phyloP scores from a whole-genome alignment of 2,113 vertebrate species.

The Microcebus ravelobensis region DNA sequence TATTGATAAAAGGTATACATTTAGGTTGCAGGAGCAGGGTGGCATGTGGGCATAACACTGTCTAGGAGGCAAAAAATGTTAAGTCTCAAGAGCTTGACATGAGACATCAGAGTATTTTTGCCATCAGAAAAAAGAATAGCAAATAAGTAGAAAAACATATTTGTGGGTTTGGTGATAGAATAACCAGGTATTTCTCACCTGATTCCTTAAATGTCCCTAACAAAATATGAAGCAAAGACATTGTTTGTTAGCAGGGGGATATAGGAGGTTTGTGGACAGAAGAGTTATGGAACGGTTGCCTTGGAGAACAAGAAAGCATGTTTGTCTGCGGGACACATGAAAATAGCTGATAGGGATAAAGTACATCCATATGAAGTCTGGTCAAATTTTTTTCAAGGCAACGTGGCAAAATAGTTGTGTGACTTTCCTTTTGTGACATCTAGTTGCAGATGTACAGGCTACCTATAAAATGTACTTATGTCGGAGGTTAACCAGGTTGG shows the following conservation, averaged over 20 bases:
- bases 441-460: not conserved
- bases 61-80: not conserved
- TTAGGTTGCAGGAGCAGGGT: not conserved
- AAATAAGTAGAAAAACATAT: not conserved
- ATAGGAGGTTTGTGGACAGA: not conserved
- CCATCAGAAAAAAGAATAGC: not conserved
- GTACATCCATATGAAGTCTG: not conserved
- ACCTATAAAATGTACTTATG: not conserved
- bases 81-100: not conserved
- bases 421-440: not conserved
- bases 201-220: not conserved
- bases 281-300: not conserved
- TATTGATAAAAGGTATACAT: not conserved
- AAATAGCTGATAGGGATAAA: not conserved
- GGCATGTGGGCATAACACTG: not conserved
- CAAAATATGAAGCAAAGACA: not conserved
- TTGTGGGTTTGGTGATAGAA: not conserved
- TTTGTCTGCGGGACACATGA: not conserved
- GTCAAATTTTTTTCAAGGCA: not conserved
- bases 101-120: not conserved
- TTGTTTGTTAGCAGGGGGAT: not conserved
- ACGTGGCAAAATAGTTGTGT: not conserved
- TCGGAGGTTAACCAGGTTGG: not conserved
- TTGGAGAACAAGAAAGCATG: not conserved
- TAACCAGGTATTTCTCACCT: not conserved